These are phyloP conservation scores for Cloeon dipterum DNA, from an alignment of 2,888 invertebrate species.

Conservation along the genomic window DNA sequence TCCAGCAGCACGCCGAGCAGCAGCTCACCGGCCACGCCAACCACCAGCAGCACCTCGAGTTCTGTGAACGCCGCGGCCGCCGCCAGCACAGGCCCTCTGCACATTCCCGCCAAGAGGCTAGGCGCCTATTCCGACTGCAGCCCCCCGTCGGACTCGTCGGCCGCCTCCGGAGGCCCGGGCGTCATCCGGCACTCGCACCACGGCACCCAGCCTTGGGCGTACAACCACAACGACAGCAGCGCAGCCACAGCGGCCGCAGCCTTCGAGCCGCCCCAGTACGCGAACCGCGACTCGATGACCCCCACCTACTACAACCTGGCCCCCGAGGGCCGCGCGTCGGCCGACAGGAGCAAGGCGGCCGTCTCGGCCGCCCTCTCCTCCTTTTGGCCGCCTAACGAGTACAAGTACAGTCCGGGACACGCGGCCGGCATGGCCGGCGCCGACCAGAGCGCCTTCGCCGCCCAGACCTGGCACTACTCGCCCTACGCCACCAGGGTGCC, in stretches of 20 bases:
- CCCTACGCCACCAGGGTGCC: conserved; percentile 33
- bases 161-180: conserved; percentile 29
- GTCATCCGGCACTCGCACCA: conserved; percentile 54
- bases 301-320: conserved; percentile 57
- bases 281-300: conserved; percentile 22
- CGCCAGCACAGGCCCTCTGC: conserved; percentile 30
- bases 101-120: conserved; percentile 58
- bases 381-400: conserved; percentile 37
- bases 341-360: conserved; percentile 22
- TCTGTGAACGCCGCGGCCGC: conserved; percentile 21
- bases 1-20: conserved; percentile 18
- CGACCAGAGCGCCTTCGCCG: conserved; percentile 34
- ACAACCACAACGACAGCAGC: conserved; percentile 30
- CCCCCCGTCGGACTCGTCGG: conserved; percentile 15
- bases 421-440: conserved; percentile 9
- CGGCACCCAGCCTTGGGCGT: conserved; percentile 54
- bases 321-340: conserved; percentile 23
- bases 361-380: conserved; percentile 26
- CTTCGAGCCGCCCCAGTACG: conserved; percentile 30
- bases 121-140: background rate
- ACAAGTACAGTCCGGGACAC: conserved; percentile 10
- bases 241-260: conserved; percentile 22
- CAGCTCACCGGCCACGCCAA: conserved; percentile 29
- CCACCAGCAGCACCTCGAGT: conserved; percentile 43
- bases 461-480: conserved; percentile 48